Base-by-base conservation (phyloP, 2,888 invertebrate genomes). In the Monopis laevigella region DNA sequence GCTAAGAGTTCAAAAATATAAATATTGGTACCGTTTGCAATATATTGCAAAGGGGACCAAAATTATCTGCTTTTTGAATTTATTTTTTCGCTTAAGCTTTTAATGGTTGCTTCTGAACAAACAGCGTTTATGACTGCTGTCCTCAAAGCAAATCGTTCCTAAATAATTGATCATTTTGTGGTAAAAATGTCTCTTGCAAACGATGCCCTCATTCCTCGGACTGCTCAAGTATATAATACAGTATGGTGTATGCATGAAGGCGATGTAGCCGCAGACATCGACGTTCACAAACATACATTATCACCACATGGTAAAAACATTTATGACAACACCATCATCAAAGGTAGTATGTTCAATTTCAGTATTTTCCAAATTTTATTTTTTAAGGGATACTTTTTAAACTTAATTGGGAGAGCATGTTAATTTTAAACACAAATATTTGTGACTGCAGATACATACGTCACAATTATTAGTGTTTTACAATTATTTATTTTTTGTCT, bases 341-440 rank as follows among this genome's bases (percentile, higher is more conserved):
- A 74, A 80, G 80, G 80, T 80, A 80, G 74, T 78, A 77, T 75
- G 68, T 65, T 64, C 69, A 54, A 72, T 71, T 74, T 65, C 65
- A 53, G 61, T 64, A 57, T 57, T 62, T 52, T 29, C 14, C 7
- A 12, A 12, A 11, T 14, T 14, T 30, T 30, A 13, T 30, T 10
- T 17, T 10, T 32, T 32, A 21, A n/a, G n/a, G n/a, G n/a, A n/a
- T n/a, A n/a, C n/a, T n/a, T n/a, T n/a, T n/a, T n/a, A n/a, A n/a
- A n/a, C n/a, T n/a, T n/a, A n/a, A n/a, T n/a, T n/a, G n/a, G n/a
- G n/a, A n/a, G n/a, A n/a, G n/a, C n/a, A n/a, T n/a, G n/a, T n/a
- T n/a, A n/a, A n/a, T n/a, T n/a, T n/a, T n/a, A n/a, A n/a, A n/a
- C n/a, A n/a, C n/a, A n/a, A n/a, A n/a, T n/a, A n/a, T n/a, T n/a